Base-by-base conservation (phyloP, 2,888 invertebrate genomes). In the Azorinus chamasolen region DNA sequence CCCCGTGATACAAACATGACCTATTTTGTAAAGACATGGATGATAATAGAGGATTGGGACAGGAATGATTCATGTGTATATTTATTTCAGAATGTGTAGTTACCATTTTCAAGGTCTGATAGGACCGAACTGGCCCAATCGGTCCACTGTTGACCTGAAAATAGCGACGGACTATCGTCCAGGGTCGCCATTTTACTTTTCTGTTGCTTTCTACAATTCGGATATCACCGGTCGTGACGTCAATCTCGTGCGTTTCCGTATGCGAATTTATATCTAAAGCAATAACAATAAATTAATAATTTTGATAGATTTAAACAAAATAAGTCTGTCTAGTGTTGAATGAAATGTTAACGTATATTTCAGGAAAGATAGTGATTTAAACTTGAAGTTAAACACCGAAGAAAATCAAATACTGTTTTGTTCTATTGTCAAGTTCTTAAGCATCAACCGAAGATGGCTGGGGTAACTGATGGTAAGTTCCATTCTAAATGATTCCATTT, bases 111-210 rank as follows among this genome's bases (percentile, higher is more conserved):
- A 66, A 83, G 82, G 69, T 77, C 79, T 63, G 86, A 80, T 79
- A 89, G 83, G 73, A 89, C 84, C 75, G 86, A 88, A 72, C 90
- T 89, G 73, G 89, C 90, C 92, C 91, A 92, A 74, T 88, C 87
- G 76, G 92, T 87, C 93, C 93, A 93, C 69, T 90, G 86, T 90
- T 92, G 91, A 81, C 92, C 93, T 84, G 90, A 87, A 90, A 91
- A 92, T 82, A 90, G 89, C 88, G 92, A 91, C 84, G 92, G 92
- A 91, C 93, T 93, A 87, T 89, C 90, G 90, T 91, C 92, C 89
- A 90, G 89, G 87, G 92, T 92, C 93, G 93, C 93, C 93, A 93
- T 93, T 92, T 93, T 93, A 86, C 77, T 82, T 84, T 88, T 89
- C 90, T 91, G 90, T 91, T 92, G 90, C 91, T 91, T 90, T 90